A percentile compares a stretch with the other conserved stretches of the same genome.
These are phyloP conservation scores for Malurus melanocephalus DNA, from an alignment of 2,113 vertebrate species.

Conservation along the genomic window DNA sequence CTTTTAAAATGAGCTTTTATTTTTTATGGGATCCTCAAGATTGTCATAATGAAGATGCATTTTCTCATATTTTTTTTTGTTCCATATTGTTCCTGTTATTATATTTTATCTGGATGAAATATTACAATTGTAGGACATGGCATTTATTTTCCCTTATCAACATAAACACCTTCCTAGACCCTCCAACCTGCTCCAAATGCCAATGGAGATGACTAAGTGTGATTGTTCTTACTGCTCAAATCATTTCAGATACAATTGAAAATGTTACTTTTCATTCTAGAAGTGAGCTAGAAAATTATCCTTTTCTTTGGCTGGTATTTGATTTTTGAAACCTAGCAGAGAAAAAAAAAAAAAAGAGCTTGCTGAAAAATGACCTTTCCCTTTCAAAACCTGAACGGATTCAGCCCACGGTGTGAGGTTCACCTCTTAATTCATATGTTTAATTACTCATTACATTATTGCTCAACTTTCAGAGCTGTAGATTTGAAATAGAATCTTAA, in stretches of 20 bases:
- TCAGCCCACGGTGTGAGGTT: not conserved
- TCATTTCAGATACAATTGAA: not conserved
- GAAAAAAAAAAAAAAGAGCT: not conserved
- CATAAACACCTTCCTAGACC: not conserved
- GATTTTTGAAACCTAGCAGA: not conserved
- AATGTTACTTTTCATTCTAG: not conserved
- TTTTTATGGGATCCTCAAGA: not conserved
- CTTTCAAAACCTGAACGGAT: not conserved
- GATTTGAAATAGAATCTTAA: not conserved
- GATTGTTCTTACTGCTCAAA: not conserved
- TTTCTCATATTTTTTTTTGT: not conserved
- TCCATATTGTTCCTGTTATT: not conserved
- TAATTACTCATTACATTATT: constrained; percentile 14
- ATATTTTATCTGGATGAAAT: not conserved
- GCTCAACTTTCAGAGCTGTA: not conserved
- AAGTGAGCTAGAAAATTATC: not conserved
- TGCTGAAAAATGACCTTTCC: not conserved
- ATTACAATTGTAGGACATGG: not conserved
- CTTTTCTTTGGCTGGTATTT: not conserved
- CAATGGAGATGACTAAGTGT: not conserved
- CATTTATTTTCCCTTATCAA: not conserved
- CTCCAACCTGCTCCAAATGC: not conserved
- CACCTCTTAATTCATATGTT: constrained; percentile 17
- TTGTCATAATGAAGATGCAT: not conserved
- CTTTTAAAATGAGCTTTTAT: not conserved